phyloP scores from a whole-genome alignment of 2,888 invertebrate genomes.

The Chaitophorus viminalis region DNA sequence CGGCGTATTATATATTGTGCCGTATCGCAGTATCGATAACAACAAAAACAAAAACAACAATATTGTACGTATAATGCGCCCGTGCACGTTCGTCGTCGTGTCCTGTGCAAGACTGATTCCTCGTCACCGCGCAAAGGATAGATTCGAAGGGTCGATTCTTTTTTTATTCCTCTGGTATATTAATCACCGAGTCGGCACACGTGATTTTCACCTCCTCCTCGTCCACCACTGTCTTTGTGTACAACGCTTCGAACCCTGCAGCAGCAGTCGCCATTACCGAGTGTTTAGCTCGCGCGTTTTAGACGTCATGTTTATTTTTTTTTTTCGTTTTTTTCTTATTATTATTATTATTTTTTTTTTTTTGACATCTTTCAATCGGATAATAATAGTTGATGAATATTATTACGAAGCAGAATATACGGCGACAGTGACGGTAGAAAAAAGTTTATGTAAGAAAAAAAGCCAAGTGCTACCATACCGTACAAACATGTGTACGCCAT shows the following conservation, averaged over 20 bases:
- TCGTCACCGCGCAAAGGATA: neutral
- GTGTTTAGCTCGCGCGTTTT: constrained; percentile 61
- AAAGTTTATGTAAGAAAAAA: constrained; percentile 42
- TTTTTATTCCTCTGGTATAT: constrained; percentile 19
- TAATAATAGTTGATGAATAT: constrained; percentile 56
- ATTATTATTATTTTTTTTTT: neutral
- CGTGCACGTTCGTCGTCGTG: constrained; percentile 17
- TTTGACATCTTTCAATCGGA: constrained; percentile 53
- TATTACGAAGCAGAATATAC: constrained; percentile 22
- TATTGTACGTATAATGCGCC: neutral
- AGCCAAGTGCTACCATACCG: constrained; percentile 55
- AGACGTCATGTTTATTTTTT: constrained; percentile 48
- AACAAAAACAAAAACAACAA: neutral
- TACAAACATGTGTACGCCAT: constrained; percentile 54
- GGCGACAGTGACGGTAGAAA: constrained; percentile 25
- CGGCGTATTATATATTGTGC: too few species aligned
- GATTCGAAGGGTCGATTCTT: constrained; percentile 37
- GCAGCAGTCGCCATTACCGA: constrained; percentile 42
- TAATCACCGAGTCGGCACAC: constrained; percentile 58
- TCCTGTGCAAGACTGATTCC: constrained; percentile 41
- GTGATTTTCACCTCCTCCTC: constrained; percentile 60
- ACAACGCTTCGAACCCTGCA: constrained; percentile 35
- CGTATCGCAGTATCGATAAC: too few species aligned
- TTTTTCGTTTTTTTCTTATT: neutral
- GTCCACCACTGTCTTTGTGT: neutral